Conservation (phyloP, 2,113 vertebrate species). For the Sylvia atricapilla region DNA sequence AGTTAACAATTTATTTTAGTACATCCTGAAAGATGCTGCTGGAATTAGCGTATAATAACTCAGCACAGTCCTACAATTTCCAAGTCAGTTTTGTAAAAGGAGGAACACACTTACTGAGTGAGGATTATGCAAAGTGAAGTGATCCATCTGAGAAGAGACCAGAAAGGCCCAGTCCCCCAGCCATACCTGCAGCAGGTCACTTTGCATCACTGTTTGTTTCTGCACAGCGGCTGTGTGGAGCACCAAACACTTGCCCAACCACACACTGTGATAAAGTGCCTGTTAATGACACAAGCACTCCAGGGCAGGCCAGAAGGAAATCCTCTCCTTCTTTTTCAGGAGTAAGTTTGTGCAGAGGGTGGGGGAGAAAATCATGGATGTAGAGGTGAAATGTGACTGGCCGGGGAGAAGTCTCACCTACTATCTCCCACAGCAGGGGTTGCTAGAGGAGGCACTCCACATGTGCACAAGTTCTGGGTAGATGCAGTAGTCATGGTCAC, state of each 20-base stretch:
- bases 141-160: neutral
- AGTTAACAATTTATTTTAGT: slow-evolving; percentile 63
- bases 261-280: accelerated
- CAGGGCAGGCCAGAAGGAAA: neutral
- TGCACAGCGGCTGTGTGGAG: neutral
- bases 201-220: accelerated
- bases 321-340: neutral
- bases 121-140: neutral
- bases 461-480: neutral
- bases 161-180: neutral
- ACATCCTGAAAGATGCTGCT: neutral
- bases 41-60: neutral
- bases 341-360: neutral
- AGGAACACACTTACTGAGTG: neutral
- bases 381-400: neutral
- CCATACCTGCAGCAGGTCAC: neutral
- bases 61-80: neutral
- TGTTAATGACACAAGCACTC: neutral
- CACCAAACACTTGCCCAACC: neutral
- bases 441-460: neutral
- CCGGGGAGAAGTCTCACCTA: neutral
- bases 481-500: neutral
- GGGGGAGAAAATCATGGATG: accelerated
- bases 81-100: neutral
- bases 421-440: neutral